Evolutionary conservation across 2,797 vertebrate genomes (phyloP), one percentile per base, ranked within the genome.

Genomic region (Helarctos malayanus): DNA sequence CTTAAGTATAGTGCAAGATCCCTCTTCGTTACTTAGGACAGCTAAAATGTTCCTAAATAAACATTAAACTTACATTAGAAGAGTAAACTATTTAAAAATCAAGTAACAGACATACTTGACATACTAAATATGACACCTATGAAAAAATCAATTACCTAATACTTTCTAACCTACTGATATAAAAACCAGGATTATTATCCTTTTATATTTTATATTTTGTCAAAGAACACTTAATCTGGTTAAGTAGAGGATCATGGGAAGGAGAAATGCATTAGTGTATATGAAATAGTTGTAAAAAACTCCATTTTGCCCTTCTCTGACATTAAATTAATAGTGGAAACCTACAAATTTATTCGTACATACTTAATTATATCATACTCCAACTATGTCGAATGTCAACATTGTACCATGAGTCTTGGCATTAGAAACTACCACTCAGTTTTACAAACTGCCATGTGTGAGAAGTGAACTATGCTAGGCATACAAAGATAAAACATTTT

Each of bases 1-100:
- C 69, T 65, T 91, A 88, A 59, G 69, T n/a, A 41, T 41, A 41
- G 61, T 68, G 47, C 29, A 47, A 97, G 81, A 93, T 78, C 29
- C 41, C 41, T 41, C 23, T 93, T 83, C 35, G 82, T n/a, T 61
- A 69, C 25, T 87, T 89, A 82, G 47, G 59, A 82, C 41, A 81
- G 65, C 4, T 93, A 85, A 91, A 68, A 35, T 54, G 61, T 71
- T 85, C 38, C 41, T 83, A 86, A 92, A 45, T 23, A 52, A 92
- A 65, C 35, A 92, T 71, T 88, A 73, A 78, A n/a, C 7, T 86
- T 21, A 15, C 3, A 79, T 86, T 59, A 47, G 68, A 89, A 89
- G 52, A 83, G 11, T 85, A 82, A 97, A 68, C 29, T 96, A 68
- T 78, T 78, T 82, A 82, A 94, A 97, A 71, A 63, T 89, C 71